A percentile compares a stretch with the other conserved stretches of the same genome.
Conservation (phyloP, 1,140 invertebrate species). For the Drosophila subpulchrella region DNA sequence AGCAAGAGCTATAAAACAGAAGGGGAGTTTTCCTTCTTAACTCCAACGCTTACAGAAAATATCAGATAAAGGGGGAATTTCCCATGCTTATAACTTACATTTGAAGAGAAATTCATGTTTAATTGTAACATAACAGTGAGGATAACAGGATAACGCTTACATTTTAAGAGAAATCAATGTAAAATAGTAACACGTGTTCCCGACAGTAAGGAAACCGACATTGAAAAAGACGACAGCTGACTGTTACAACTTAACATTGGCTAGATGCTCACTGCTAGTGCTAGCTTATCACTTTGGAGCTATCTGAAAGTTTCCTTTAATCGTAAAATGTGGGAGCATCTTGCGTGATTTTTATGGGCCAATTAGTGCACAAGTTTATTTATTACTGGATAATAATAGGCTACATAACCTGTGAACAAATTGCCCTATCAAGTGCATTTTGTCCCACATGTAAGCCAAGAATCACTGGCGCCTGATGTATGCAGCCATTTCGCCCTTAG, state of each 20-base stretch:
- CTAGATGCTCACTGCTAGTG: constrained; percentile 1
- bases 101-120: too few species aligned
- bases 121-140: too few species aligned
- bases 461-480: constrained; percentile 57
- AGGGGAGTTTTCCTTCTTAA: too few species aligned
- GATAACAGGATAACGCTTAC: not conserved
- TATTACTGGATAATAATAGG: constrained; percentile 41
- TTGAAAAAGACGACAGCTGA: constrained; percentile 4
- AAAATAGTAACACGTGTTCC: too few species aligned
- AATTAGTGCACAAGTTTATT: constrained; percentile 27
- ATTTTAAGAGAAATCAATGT: not conserved
- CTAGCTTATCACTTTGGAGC: constrained; percentile 1
- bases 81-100: too few species aligned
- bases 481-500: constrained; percentile 30
- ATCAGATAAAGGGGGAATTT: too few species aligned
- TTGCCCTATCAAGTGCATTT: constrained; percentile 20
- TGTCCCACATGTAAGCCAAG: constrained; percentile 21
- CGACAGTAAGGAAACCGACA: not conserved
- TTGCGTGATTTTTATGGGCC: constrained; percentile 27
- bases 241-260: not conserved
- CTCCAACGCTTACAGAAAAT: too few species aligned
- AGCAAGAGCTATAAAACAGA: too few species aligned
- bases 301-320: not conserved
- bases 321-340: constrained; percentile 9
- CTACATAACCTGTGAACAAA: constrained; percentile 16